Evolutionary conservation across 1,140 invertebrate genomes (phyloP), one percentile per base, ranked within the genome.

Genomic region (Cyclina sinensis): DNA sequence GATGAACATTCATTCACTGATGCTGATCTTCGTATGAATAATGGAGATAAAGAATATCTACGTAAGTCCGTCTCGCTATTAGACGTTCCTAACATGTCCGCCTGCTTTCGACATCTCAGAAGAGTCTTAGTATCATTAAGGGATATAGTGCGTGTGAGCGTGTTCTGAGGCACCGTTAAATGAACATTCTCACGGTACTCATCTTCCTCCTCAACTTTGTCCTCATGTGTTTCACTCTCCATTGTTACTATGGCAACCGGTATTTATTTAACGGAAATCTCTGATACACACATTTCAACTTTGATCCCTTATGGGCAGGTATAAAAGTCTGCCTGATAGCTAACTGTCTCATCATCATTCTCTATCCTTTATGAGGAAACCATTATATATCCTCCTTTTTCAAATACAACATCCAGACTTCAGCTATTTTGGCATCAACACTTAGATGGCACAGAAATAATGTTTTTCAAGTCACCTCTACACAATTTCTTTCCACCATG

Each of bases 11-110:
- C 86, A 73, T 88, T 88, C 46, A 88, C 86, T 21, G 86, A 88
- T 11, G 79, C 79, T 54, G 86, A 88, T 57, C 86, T 62, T 27
- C 86, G n/a, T 12, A 88, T 88, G 37, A 43, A 70, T 30, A 68
- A 32, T 21, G 86, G 86, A 9, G 78, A 88, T 54, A 87, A 51
- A 54, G 74, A 87, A 46, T 87, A 87, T 30, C 76, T 39, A n/a
- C 76, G 85, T 54, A 87, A 80, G 32, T 87, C 85, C 5, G 85
- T 87, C 37, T 87, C 85, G 65, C 85, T 87, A 4, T 51, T 78
- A 7, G 85, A 79, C 11, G 62, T 37, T 16, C 16, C n/a, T 18
- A 86, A 54, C 3, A 35, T 37, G 1, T 54, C 54, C 5, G 48
- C n/a, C 57, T 57, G 46, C 24, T 79, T 54, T 14, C 24, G 21